Base-by-base conservation (phyloP, 2,113 vertebrate genomes). In the Mugil cephalus region DNA sequence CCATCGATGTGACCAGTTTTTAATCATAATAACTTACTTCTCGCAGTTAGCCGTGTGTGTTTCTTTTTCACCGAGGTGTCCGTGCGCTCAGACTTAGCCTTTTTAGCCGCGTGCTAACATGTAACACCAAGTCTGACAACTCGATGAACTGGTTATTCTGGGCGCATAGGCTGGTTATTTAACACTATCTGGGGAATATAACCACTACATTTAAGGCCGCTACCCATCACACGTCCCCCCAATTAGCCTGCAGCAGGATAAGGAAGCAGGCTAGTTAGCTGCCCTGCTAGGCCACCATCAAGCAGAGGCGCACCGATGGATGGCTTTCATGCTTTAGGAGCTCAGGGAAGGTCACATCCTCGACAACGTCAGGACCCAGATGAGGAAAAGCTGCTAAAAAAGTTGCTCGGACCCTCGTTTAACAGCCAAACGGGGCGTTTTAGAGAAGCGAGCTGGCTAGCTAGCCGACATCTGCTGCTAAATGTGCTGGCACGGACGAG, bases 301-400 rank as follows among this genome's bases (percentile, higher is more conserved):
- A 81, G 74, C 80, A 50, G 62, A 80, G 79, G 83, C 83, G 88
- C 77, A 51, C 79, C 74, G 90, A 92, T 75, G 87, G 91, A 92
- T 91, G 91, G 82, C 82, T 87, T 61, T 87, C 79, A 81, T 66
- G 83, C 78, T 85, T 74, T 73, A 56, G 74, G 81, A 75, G 88
- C 80, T 89, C 80, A 79, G 65, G 87, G 90, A 93, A 93, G 92
- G 92, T 92, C 92, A 92, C 92, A 92, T 93, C 92, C 87, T 89
- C 88, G 77, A 88, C 73, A 84, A 61, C 86, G 90, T 62, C 84
- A 59, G 80, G 79, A 80, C 50, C 81, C 66, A 70, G 40, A 62
- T 51, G 71, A 68, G 77, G 65, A 80, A 80, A 80, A 71, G 64
- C 36, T 14, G 17, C 15, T n/a, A 19, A 51, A 35, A 80, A 83